Percentiles rank a stretch among this genome's conserved stretches.
Conservation (phyloP, 1,140 invertebrate species). For the Scaptomyza montana region DNA sequence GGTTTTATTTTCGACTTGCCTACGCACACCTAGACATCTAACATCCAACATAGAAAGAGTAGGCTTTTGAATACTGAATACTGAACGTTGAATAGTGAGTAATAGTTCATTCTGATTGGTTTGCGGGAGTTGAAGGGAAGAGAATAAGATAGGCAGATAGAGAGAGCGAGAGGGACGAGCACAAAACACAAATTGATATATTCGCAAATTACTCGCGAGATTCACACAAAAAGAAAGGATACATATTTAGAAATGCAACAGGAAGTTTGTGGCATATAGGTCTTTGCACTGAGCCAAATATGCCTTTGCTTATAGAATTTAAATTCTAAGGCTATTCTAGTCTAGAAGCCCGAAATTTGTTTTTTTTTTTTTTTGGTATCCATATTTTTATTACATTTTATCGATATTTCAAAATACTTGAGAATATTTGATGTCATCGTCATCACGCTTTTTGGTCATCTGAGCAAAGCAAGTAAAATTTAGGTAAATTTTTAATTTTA, state of each 20-base stretch:
- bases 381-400: too few relatives aligned
- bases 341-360: too few relatives aligned
- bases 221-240: slow-evolving; percentile 43
- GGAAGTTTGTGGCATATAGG: slow-evolving; percentile 36
- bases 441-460: too few relatives aligned
- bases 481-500: too few relatives aligned
- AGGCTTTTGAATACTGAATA: slow-evolving; percentile 29
- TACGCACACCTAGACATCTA: slow-evolving; percentile 43
- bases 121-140: not conserved
- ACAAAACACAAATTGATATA: slow-evolving; percentile 43
- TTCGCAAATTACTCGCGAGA: slow-evolving; percentile 44
- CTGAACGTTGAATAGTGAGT: slow-evolving; percentile 17
- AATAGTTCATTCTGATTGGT: slow-evolving; percentile 25
- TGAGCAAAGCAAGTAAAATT: too few relatives aligned
- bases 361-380: too few relatives aligned
- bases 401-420: too few relatives aligned
- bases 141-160: not conserved
- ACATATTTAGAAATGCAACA: slow-evolving; percentile 17
- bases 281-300: slow-evolving; percentile 23
- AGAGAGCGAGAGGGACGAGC: too few relatives aligned
- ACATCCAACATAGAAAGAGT: not conserved
- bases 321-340: too few relatives aligned
- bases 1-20: slow-evolving; percentile 43
- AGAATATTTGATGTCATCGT: too few relatives aligned
- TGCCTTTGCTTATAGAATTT: too few relatives aligned